Evolutionary conservation across 1,140 invertebrate genomes (phyloP), one percentile per base, ranked within the genome.

Genomic region (Lepidotrigona ventralis): DNA sequence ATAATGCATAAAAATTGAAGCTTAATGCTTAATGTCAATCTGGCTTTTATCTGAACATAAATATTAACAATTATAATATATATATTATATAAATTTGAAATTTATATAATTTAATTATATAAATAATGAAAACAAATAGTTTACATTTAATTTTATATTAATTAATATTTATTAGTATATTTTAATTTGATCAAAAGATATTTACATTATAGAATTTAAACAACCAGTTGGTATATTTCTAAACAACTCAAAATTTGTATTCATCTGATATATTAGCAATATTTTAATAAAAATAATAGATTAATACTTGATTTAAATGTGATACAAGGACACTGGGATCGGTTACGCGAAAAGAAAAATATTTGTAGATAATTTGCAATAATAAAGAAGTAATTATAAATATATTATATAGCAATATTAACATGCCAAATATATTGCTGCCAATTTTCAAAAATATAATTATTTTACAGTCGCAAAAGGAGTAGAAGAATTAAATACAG

Each of bases 291-390:
- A 76, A 71, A 14, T 63, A 72, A 71, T 69, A 78, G 53, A 71
- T 12, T 56, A 70, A 74, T 53, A 56, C 54, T 70, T 53, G 19
- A 19, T 53, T 64, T 60, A 73, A 60, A 80, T 46, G 33, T 75
- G 77, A 75, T 66, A 23, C 56, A 73, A 71, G 76, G 85, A 86
- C 81, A 83, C 71, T 64, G 63, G 68, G 58, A 86, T 87, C 56
- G 81, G 63, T 85, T 82, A 82, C 46, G 58, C 70, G 64, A 81
- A 60, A 33, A 75, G 33, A 46, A 29, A 86, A 83, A 70, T 72
- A 86, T 79, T 29, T 87, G 86, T 87, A 87, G 86, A 86, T 87
- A 86, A 87, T 86, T 86, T 87, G 76, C 85, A 86, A 83, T 79
- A 87, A 87, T 87, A 87, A 87, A 86, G 66, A 83, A n/a, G 74